A percentile compares a stretch with the other conserved stretches of the same genome.
Evolutionary conservation across 2,888 invertebrate species (phyloP).

Genomic region (Leptopilina syphax): DNA sequence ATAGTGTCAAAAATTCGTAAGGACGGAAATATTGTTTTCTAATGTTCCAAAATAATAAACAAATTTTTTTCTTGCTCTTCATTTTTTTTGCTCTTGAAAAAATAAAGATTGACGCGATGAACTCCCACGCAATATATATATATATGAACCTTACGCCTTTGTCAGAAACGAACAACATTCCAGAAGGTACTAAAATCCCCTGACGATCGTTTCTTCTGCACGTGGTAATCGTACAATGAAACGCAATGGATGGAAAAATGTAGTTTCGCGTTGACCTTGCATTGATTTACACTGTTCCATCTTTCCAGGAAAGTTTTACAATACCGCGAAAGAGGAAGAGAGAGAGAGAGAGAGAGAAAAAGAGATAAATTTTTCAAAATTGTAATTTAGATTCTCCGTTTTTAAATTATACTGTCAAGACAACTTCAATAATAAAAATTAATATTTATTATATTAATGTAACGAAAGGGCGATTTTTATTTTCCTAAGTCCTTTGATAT

Average conservation of each 20-base stretch:
- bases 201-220: constrained; percentile 33
- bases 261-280: constrained; percentile 28
- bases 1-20: too few species aligned
- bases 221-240: constrained; percentile 39
- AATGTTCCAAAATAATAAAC: too few species aligned
- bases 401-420: too few species aligned
- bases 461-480: too few species aligned
- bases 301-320: constrained; percentile 29
- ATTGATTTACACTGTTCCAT: constrained; percentile 30
- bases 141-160: constrained; percentile 12
- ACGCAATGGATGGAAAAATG: constrained; percentile 25
- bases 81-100: background rate
- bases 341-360: background rate
- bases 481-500: too few species aligned
- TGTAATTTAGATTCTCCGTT: too few species aligned
- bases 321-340: background rate
- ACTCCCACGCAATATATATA: background rate
- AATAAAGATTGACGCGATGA: constrained; percentile 19
- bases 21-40: too few species aligned
- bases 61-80: too few species aligned
- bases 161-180: constrained; percentile 33
- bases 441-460: too few species aligned
- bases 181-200: constrained; percentile 39
- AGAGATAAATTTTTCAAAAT: too few species aligned
- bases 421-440: too few species aligned